A percentile compares a stretch with the other conserved stretches of the same genome.
Evolutionary conservation across 2,888 invertebrate species (phyloP).

Genomic region (Tenthredo distinguenda): DNA sequence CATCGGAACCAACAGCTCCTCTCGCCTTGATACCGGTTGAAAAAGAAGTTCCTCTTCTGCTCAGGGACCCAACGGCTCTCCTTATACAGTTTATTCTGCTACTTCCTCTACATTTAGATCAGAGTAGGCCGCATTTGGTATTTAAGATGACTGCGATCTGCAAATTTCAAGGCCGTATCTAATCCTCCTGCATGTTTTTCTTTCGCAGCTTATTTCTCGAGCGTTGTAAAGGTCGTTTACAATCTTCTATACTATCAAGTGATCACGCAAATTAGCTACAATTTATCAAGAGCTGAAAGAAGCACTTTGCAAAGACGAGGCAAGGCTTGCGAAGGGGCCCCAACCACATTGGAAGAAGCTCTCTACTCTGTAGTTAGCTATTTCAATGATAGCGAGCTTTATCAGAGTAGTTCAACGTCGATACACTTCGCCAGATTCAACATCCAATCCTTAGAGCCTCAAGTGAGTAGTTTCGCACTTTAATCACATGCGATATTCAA

Average conservation of each 20-base stretch:
- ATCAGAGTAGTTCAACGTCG: constrained; percentile 62
- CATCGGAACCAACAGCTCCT: constrained; percentile 69
- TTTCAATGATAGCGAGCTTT: constrained; percentile 69
- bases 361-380: constrained; percentile 69
- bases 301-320: constrained; percentile 70
- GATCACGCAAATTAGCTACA: constrained; percentile 88
- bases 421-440: constrained; percentile 57
- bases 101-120: constrained; percentile 91
- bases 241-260: constrained; percentile 95
- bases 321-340: constrained; percentile 57
- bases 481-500: constrained; percentile 15
- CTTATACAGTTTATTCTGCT: constrained; percentile 92
- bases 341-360: constrained; percentile 67
- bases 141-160: constrained; percentile 18
- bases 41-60: constrained; percentile 89
- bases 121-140: constrained; percentile 82
- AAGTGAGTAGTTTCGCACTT: constrained; percentile 55
- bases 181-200: constrained; percentile 13
- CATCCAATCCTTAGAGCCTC: constrained; percentile 62
- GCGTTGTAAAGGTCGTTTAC: constrained; percentile 92
- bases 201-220: constrained; percentile 90
- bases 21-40: constrained; percentile 77
- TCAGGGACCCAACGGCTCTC: constrained; percentile 92
- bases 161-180: not conserved
- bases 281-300: constrained; percentile 84